Evolutionary conservation across 1,140 invertebrate genomes (phyloP), one percentile per base, ranked within the genome.

Genomic region (Notospermus geniculatus): DNA sequence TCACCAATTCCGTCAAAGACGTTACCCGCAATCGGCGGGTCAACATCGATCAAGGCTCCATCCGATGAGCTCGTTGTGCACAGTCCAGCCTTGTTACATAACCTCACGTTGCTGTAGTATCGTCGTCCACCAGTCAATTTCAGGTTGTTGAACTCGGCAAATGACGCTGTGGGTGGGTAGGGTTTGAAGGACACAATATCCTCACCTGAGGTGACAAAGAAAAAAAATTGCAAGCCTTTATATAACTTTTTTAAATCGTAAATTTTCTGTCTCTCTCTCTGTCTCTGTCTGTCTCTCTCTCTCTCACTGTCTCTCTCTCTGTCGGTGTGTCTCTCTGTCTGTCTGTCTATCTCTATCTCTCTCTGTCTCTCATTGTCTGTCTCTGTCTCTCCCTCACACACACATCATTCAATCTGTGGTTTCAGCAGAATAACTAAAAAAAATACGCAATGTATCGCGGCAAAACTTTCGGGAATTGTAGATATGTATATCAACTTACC

Each of bases 1-100:
- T 52, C 45, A 69, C 67, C 64, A 28, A 39, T 64, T 45, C 67
- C 67, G 60, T 69, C 67, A 60, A 60, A 59, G 19, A 69, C 64
- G 2, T 56, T 57, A 30, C 67, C 67, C 19, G 60, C 13, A 7
- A 29, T 15, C 17, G 67, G 67, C 2, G 28, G 45, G 2, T 19
- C 11, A 28, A 58, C 53, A 54, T 66, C 64, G 13, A 63, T 28
- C 5, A 53, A 30, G 30, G 66, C 57, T 17, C 67, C 67, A 58
- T 69, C 67, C 11, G 64, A 66, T 13, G 52, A 59, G 9, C 54
- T 64, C 27, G 30, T 60, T 27, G 43, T 64, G 28, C 58, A 52
- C 2, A 67, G 55, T 0, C 63, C 66, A 36, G 56, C 59, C 23
- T 39, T 39, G 32, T 61, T 62, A 27, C 60, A 64, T 2, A 59